Evolutionary conservation across 1,140 invertebrate genomes (phyloP), one percentile per base, ranked within the genome.

Genomic region (Trypoxylus dichotomus): DNA sequence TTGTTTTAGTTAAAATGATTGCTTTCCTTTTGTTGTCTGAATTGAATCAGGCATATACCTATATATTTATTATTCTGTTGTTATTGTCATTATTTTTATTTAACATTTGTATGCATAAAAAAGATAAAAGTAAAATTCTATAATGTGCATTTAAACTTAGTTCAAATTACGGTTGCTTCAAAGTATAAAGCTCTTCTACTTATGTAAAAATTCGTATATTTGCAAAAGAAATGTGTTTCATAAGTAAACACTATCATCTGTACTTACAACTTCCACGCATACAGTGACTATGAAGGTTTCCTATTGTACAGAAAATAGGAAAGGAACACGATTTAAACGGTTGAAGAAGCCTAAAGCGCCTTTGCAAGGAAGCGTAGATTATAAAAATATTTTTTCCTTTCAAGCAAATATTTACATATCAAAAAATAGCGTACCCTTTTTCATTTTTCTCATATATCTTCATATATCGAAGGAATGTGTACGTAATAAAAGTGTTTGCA

Each of bases 371-470:
- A 54, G 24, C 60, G 24, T 68, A 27, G 21, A 68, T 68, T 68
- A 68, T 68, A 68, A 68, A 68, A 68, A 68, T 68, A 68, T 68
- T 68, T 68, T 63, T 29, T 68, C 60, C 24, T 68, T 68, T 68
- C 60, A 68, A 8, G 21, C 60, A 68, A 68, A 68, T 68, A 68
- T 68, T 68, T 68, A 68, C 60, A 68, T 68, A 68, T 68, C 60
- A 68, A 68, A 68, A 68, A 68, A 68, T 68, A 68, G 60, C 24
- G 47, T 15, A 68, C 60, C 60, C 60, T 68, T 27, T 68, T 68
- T 68, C 60, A 68, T 68, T 68, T 68, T 68, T 68, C 24, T 29
- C 60, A 24, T 68, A 29, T 68, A 68, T 68, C 24, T 24, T 68
- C 60, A 68, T 68, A 68, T 27, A 68, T 68, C 60, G 60, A 25